A percentile compares a stretch with the other conserved stretches of the same genome.
These are phyloP conservation scores for Phortica variegata DNA, from an alignment of 1,140 invertebrate genomes.

Conservation along the genomic window DNA sequence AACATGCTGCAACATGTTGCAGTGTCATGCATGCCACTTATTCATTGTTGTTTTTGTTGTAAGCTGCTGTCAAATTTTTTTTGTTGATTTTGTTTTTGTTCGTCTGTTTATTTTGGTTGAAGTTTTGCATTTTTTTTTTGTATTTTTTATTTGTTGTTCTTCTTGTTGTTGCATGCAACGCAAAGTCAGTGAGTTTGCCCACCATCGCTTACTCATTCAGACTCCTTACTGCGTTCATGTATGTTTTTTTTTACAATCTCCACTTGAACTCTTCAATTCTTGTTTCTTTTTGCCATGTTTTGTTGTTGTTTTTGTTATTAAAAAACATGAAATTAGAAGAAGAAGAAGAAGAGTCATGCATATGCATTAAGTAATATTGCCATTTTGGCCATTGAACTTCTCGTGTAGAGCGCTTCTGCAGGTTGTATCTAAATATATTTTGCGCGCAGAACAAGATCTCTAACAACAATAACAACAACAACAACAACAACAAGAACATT, in stretches of 20 bases:
- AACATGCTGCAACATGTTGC: too few relatives aligned
- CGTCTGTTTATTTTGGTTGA: constrained; percentile 11
- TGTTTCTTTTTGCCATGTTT: constrained; percentile 9
- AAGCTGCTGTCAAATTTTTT: too few relatives aligned
- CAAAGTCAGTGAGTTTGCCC: too few relatives aligned
- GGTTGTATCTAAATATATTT: not conserved
- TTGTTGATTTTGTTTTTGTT: constrained; percentile 4
- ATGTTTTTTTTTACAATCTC: constrained; percentile 15
- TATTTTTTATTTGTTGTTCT: constrained; percentile 4
- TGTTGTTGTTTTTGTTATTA: constrained; percentile 1
- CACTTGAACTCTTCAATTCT: constrained; percentile 10
- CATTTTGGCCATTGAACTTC: constrained; percentile 23
- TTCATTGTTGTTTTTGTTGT: too few relatives aligned
- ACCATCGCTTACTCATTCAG: not conserved
- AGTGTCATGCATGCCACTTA: too few relatives aligned
- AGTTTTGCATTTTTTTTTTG: constrained; percentile 15
- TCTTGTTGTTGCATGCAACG: too few relatives aligned
- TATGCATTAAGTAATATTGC: constrained; percentile 18
- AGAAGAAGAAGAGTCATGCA: constrained; percentile 14
- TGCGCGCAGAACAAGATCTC: constrained; percentile 8
- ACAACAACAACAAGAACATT: constrained; percentile 14
- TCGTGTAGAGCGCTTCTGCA: too few relatives aligned
- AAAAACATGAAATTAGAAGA: constrained; percentile 8
- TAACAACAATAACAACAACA: constrained; percentile 15
- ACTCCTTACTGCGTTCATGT: constrained; percentile 19